Evolutionary conservation across 2,113 vertebrate genomes (phyloP).

Genomic region (Neomonachus schauinslandi): DNA sequence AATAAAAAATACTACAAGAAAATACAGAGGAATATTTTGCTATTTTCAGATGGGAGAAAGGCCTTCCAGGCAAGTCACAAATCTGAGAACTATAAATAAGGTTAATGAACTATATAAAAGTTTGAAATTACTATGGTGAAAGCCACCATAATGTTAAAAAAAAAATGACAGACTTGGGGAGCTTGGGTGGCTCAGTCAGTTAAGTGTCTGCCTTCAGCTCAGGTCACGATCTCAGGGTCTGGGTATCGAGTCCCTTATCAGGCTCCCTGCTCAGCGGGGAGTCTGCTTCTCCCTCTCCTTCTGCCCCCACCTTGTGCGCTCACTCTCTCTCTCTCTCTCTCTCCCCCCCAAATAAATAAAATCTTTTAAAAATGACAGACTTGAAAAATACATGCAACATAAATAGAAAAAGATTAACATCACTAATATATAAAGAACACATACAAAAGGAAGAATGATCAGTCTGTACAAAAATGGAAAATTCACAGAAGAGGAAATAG

Average conservation of each 20-base stretch:
- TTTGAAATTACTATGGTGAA: background rate
- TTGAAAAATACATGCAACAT: background rate
- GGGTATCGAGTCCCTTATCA: background rate
- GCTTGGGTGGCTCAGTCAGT: background rate
- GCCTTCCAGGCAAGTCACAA: background rate
- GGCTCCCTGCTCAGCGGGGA: too few relatives aligned
- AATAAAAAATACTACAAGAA: background rate
- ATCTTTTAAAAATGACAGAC: background rate
- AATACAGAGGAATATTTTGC: background rate
- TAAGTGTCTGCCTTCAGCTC: background rate
- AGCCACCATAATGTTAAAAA: background rate
- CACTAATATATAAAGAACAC: background rate
- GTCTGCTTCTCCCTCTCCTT: background rate
- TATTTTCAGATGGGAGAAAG: background rate
- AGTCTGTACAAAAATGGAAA: background rate
- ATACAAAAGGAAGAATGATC: background rate
- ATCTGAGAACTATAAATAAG: background rate
- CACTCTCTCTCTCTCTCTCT: background rate
- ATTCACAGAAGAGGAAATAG: background rate
- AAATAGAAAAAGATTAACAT: background rate
- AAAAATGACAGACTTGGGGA: background rate
- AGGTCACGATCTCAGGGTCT: background rate
- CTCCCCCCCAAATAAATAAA: background rate
- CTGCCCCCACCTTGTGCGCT: too few relatives aligned
- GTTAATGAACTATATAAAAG: background rate